Percentiles rank a stretch among this genome's conserved stretches.
Evolutionary conservation across 2,113 vertebrate species (phyloP).

Genomic region (Macrotus californicus): DNA sequence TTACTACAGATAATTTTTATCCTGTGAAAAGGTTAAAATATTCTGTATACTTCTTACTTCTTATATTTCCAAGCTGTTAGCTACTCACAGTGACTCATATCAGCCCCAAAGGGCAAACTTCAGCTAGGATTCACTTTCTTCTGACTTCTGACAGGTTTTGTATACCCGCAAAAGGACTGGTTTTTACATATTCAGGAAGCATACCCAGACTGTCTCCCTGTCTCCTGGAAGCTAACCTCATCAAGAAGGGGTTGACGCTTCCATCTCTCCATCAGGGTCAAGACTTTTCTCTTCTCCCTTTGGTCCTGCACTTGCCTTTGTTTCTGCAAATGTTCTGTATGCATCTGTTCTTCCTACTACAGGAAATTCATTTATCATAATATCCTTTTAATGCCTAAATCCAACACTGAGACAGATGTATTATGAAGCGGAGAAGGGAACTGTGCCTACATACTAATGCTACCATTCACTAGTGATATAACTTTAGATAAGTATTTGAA

Average conservation of each 20-base stretch:
- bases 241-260: neutral
- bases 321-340: neutral
- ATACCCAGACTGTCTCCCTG: neutral
- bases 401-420: neutral
- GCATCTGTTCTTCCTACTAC: neutral
- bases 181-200: neutral
- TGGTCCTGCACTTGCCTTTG: neutral
- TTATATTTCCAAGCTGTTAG: conserved; percentile 5
- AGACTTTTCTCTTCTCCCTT: neutral
- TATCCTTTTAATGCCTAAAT: neutral
- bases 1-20: neutral
- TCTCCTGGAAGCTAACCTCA: neutral
- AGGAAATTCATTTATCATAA: neutral
- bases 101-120: conserved; percentile 42
- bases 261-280: neutral
- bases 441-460: neutral
- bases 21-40: conserved; percentile 14
- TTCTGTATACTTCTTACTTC: neutral
- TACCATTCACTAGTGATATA: neutral
- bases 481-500: neutral
- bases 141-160: conserved; percentile 10
- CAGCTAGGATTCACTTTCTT: conserved; percentile 6
- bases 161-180: neutral
- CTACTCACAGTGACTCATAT: neutral
- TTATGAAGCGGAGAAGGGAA: neutral